Conservation (phyloP, 2,113 vertebrate genomes). For the Corapipo altera region DNA sequence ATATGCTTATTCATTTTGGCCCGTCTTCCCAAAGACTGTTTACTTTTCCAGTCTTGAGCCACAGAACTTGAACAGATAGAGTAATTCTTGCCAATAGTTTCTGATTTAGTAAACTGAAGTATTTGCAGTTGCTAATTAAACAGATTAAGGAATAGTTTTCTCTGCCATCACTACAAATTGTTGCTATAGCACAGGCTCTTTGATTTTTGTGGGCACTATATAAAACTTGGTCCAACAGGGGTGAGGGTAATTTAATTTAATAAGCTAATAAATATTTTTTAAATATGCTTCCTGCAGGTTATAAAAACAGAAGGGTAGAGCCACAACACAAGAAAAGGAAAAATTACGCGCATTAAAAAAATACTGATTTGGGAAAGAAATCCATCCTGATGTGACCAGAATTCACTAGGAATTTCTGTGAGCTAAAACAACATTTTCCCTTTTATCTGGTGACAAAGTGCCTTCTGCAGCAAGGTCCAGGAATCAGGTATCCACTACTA, state of each 20-base stretch:
- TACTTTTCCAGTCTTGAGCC: neutral
- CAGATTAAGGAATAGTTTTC: constrained; percentile 35
- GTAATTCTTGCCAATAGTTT: neutral
- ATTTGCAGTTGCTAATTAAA: constrained; percentile 40
- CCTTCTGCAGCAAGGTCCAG: neutral
- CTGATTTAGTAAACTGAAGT: neutral
- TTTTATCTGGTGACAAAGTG: neutral
- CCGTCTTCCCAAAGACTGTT: neutral
- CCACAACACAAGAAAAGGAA: constrained; percentile 25
- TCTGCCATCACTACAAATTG: constrained; percentile 25
- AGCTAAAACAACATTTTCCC: neutral
- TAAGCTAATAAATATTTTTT: constrained; percentile 67
- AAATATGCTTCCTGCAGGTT: constrained; percentile 60
- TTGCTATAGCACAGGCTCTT: neutral
- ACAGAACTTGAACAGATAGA: neutral
- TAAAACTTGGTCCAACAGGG: constrained; percentile 50
- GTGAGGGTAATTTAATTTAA: constrained; percentile 63
- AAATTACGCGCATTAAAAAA: constrained; percentile 19
- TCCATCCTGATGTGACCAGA: neutral
- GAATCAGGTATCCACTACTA: neutral
- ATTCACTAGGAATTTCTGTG: constrained; percentile 4
- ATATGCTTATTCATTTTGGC: neutral
- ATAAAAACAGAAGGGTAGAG: constrained; percentile 47
- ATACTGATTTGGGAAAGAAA: constrained; percentile 13
- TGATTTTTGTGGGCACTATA: constrained; percentile 37